phyloP scores from a whole-genome alignment of 2,888 invertebrate species.

The Pristionchus exspectatus region DNA sequence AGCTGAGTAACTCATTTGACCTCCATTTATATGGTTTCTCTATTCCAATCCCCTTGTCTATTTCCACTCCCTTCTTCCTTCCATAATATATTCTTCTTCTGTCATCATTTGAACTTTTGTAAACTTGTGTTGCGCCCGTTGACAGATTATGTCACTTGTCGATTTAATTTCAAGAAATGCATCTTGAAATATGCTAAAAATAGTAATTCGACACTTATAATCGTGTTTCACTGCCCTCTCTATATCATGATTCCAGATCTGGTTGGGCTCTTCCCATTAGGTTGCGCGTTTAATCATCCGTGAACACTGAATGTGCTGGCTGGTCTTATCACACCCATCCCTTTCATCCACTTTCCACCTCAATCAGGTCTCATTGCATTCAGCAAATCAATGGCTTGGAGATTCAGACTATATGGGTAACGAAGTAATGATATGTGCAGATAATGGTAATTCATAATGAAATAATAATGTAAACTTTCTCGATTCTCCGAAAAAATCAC shows the following conservation, averaged over 20 bases:
- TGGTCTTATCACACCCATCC: constrained; percentile 19
- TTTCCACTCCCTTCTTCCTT: background rate
- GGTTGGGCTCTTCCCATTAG: constrained; percentile 14
- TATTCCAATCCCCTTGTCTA: constrained; percentile 1
- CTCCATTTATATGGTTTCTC: constrained; percentile 40
- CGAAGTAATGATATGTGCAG: constrained; percentile 1
- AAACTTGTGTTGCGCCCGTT: background rate
- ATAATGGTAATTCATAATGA: background rate
- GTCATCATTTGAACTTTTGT: background rate
- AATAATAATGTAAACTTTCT: background rate
- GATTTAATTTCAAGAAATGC: no score
- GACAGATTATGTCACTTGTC: background rate
- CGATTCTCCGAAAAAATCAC: background rate
- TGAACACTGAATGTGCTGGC: constrained; percentile 44
- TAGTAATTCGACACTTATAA: background rate
- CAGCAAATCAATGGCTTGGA: constrained; percentile 18
- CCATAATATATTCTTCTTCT: background rate
- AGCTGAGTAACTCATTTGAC: background rate
- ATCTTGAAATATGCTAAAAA: background rate
- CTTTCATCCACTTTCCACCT: background rate
- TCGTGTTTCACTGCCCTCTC: background rate
- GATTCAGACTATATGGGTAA: background rate
- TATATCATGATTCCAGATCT: constrained; percentile 25
- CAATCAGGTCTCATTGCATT: background rate
- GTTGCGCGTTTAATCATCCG: constrained; percentile 25